These are phyloP conservation scores for Aporrectodea caliginosa DNA, from an alignment of 1,140 invertebrate genomes.

Conservation along the genomic window DNA sequence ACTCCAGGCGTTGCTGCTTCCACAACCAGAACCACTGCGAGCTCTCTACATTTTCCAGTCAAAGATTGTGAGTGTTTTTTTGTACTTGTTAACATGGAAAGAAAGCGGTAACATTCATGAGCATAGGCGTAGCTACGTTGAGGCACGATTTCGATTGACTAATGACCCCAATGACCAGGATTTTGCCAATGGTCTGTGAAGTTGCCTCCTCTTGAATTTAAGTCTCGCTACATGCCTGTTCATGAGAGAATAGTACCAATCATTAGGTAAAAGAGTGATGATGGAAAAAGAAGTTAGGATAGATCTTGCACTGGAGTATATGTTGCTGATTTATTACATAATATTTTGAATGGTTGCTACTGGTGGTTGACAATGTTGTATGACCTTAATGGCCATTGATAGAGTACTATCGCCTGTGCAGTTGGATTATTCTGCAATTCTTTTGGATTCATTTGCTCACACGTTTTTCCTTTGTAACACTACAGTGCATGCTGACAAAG, in stretches of 20 bases:
- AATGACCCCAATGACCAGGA: no score
- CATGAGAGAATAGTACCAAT: no score
- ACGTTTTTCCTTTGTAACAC: background rate
- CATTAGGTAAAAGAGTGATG: no score
- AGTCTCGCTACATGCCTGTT: no score
- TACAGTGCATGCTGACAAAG: conserved; percentile 67
- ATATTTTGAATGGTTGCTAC: background rate
- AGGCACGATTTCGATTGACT: no score
- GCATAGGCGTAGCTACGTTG: no score
- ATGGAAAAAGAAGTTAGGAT: no score
- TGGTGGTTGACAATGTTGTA: background rate
- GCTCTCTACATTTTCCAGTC: conserved; percentile 82
- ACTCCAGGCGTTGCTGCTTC: conserved; percentile 66
- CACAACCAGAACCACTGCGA: conserved; percentile 67
- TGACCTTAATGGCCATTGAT: background rate
- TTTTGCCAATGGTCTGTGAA: no score
- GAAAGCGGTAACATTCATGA: no score
- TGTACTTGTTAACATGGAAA: no score
- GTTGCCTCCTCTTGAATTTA: no score
- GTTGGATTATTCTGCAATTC: conserved; percentile 6
- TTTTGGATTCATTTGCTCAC: background rate
- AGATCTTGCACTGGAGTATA: background rate
- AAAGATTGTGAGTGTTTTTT: conserved; percentile 68
- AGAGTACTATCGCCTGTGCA: background rate
- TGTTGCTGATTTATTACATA: background rate